Base-by-base conservation (phyloP, 2,113 vertebrate species). In the Lepus timidus region DNA sequence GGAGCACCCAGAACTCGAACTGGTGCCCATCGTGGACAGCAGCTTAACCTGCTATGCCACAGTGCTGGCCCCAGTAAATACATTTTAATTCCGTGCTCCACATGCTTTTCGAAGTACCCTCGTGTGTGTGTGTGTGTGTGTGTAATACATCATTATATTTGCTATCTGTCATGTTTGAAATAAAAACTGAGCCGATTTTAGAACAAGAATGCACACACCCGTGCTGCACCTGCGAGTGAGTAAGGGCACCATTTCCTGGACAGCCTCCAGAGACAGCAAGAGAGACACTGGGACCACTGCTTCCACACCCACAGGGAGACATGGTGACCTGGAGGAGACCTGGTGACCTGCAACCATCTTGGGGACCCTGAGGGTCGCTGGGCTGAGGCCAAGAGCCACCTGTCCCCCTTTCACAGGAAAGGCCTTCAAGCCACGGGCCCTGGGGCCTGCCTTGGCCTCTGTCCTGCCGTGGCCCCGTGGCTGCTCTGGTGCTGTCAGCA, bases 171-270 rank as follows among this genome's bases (percentile, higher is more conserved):
- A 6, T 0, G 4, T 79, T 58, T 31, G 13, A 88, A 65, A 61
- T 58, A 25, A 51, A 31, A 71, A 49, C 22, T 7, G 5, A 88
- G 31, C 27, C 39, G 14, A n/a, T 9, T 61, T 52, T 70, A 12
- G 62, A 68, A 51, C 64, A 61, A 31, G 36, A 31, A 12, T 39
- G 23, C 27, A 0, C 20, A n/a, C 9, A 1, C 1, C 9, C 14
- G 7, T 25, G 8, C 12, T 1, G 20, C 5, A 13, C 9, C 2
- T 9, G 19, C 27, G 52, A 58, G 49, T 0, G 13, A 62, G 33
- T 44, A 29, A 6, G 16, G 6, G 44, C 6, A 10, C 55, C 73
- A n/a, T 10, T 3, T 2, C 0, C 4, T 44, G 3, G 0, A 4
- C 0, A 8, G 4, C 33, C 76, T 25, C 52, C 9, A 10, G 55